phyloP scores from a whole-genome alignment of 1,140 invertebrate genomes.

The Ylistrum balloti region DNA sequence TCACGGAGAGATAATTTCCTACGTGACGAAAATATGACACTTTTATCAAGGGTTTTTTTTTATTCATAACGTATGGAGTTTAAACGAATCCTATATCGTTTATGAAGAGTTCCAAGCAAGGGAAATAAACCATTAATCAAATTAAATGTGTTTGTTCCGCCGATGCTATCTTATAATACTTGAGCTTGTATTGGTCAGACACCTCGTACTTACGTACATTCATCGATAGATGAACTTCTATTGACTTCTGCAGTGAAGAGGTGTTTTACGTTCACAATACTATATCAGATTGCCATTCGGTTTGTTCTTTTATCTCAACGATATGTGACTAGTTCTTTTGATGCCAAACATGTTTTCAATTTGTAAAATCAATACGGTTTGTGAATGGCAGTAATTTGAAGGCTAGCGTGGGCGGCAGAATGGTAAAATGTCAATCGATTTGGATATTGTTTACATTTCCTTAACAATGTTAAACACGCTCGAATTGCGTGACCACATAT shows the following conservation, averaged over 20 bases:
- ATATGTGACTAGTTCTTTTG: too few relatives aligned
- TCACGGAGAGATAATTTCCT: neutral
- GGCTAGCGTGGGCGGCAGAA: neutral
- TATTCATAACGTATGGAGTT: neutral
- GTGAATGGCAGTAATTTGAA: neutral
- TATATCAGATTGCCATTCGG: neutral
- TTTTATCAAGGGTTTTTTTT: neutral
- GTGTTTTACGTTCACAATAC: neutral
- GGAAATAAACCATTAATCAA: conserved; percentile 14
- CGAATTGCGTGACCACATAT: too few relatives aligned
- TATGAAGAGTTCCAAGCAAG: neutral
- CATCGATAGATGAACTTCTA: neutral
- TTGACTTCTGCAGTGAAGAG: neutral
- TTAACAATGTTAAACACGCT: neutral
- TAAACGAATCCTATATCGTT: neutral
- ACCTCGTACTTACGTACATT: neutral
- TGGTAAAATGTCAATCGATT: neutral
- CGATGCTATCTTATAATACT: neutral
- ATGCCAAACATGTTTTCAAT: neutral
- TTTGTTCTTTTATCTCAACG: too few relatives aligned
- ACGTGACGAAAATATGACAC: neutral
- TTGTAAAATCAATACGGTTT: neutral
- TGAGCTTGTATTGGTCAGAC: neutral
- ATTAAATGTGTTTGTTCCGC: conserved; percentile 10
- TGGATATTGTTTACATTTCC: neutral